Conservation (phyloP, 2,797 vertebrate species). For the Cheirogaleus major region DNA sequence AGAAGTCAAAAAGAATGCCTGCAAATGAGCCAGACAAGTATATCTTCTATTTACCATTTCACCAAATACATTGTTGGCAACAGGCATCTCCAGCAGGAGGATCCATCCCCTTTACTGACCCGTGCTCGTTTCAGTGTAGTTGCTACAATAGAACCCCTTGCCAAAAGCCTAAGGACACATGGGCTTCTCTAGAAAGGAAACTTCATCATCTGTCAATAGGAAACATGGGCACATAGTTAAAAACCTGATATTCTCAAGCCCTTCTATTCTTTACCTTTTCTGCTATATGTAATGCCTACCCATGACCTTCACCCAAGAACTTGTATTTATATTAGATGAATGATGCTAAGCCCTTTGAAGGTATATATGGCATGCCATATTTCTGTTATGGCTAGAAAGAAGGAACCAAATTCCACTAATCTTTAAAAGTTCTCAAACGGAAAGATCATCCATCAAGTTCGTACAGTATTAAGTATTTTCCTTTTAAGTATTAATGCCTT, state of each 20-base stretch:
- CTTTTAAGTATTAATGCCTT: constrained; percentile 68
- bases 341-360: constrained; percentile 24
- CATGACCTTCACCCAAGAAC: neutral
- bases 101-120: constrained; percentile 71
- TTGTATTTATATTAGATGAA: neutral
- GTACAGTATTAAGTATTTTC: constrained; percentile 32
- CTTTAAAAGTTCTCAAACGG: constrained; percentile 53
- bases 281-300: neutral
- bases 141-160: neutral
- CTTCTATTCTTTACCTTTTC: neutral
- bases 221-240: rapidly evolving
- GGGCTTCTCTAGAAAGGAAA: neutral
- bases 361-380: neutral
- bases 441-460: constrained; percentile 63
- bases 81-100: constrained; percentile 75
- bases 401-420: constrained; percentile 54
- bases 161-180: neutral
- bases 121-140: constrained; percentile 2
- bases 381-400: constrained; percentile 42
- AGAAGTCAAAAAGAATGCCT: constrained; percentile 88
- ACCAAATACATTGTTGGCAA: constrained; percentile 80
- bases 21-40: constrained; percentile 85
- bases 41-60: constrained; percentile 83
- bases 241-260: neutral
- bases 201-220: neutral